Evolutionary conservation across 2,113 vertebrate species (phyloP), one percentile per base, ranked within the genome.

Genomic region (Morphnarchus princeps): DNA sequence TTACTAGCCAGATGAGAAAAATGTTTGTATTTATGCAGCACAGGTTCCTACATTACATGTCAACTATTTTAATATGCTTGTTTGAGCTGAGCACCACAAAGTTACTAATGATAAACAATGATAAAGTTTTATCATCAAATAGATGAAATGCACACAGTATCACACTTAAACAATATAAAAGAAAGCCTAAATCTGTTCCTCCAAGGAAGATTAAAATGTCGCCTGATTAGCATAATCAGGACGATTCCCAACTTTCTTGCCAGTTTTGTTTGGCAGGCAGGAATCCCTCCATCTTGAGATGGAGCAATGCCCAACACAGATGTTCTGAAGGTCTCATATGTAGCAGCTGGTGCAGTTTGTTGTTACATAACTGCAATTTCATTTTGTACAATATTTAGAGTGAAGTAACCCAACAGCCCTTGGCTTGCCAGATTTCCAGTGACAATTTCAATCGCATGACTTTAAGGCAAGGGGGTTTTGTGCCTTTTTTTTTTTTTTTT

Each of bases 241-340:
- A 92, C 1, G 49, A 93, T 52, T 95, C 85, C 52, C 69, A 57
- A 57, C 55, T 74, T 86, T 79, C 82, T 71, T 94, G 87, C 72
- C 92, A 97, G 91, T 49, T 96, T 93, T 94, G 83, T 62, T 58
- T 95, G 94, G 87, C 96, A 97, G 87, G 59, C 82, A 96, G 89
- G 71, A 95, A 86, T 81, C 31, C n/a, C 69, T 88, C 78, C 84
- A 88, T 86, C 79, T 84, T 63, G 67, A 74, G 71, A 94, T 91
- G 93, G 85, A 96, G 69, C 45, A 78, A 52, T 74, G 93, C 94
- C 94, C 87, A 92, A 80, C 70, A 95, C 94, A 96, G 93, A 97
- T 96, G 94, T 96, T 97, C 87, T 71, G 79, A 92, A 93, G 96
- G 94, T 88, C 94, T 92, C 50, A 3, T 11, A 47, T 65, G 63